Conservation (phyloP, 2,888 invertebrate genomes). For the Protonemura montana region DNA sequence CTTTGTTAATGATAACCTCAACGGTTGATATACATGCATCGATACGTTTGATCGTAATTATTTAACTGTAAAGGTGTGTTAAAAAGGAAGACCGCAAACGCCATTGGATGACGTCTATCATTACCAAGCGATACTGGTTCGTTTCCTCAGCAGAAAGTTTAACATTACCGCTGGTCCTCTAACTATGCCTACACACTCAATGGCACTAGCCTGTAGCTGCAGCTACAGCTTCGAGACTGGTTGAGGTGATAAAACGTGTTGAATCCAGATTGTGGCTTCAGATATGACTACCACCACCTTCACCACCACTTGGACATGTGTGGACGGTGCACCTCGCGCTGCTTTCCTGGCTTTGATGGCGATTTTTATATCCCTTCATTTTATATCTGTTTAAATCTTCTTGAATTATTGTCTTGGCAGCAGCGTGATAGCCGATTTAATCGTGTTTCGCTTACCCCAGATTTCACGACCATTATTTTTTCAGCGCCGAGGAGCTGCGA, state of each 20-base stretch:
- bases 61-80: no score
- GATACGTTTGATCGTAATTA: no score
- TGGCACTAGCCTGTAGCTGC: no score
- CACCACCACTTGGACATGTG: neutral
- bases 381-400: slow-evolving; percentile 1
- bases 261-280: neutral
- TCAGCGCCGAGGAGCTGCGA: neutral
- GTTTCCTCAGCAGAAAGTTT: no score
- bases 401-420: neutral
- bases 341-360: neutral
- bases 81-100: no score
- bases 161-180: no score
- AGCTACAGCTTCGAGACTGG: neutral
- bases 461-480: neutral
- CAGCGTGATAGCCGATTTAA: neutral
- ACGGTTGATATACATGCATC: no score
- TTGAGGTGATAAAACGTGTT: neutral
- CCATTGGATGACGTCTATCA: no score
- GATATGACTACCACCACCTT: neutral
- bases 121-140: no score
- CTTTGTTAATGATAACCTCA: no score
- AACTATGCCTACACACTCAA: no score
- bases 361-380: neutral
- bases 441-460: neutral
- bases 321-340: neutral